Evolutionary conservation across 1,140 invertebrate species (phyloP).

Genomic region (Trichonephila inaurata): DNA sequence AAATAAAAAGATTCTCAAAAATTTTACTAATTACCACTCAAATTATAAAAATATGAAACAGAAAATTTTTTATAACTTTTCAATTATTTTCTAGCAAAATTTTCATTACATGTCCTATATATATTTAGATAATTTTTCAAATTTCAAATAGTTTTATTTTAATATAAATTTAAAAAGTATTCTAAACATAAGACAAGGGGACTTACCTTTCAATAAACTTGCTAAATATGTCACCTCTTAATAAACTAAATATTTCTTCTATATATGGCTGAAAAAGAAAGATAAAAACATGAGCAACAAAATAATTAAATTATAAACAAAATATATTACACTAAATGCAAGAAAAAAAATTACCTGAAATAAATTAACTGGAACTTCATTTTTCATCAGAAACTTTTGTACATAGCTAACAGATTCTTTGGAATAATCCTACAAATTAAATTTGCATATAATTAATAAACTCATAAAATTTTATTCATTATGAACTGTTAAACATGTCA

Average conservation of each 20-base stretch:
- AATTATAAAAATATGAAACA: too few relatives aligned
- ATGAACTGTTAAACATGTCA: too few relatives aligned
- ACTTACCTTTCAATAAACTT: constrained; percentile 97
- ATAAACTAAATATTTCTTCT: constrained; percentile 98
- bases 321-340: neutral
- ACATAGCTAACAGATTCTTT: constrained; percentile 97
- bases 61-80: too few relatives aligned
- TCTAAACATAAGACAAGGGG: neutral
- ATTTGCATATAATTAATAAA: neutral
- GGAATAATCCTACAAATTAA: constrained; percentile 94
- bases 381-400: constrained; percentile 98
- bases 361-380: constrained; percentile 96
- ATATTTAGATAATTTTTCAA: too few relatives aligned
- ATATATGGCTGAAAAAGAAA: constrained; percentile 93
- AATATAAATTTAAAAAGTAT: too few relatives aligned
- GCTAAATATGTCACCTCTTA: constrained; percentile 97
- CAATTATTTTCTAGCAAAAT: too few relatives aligned
- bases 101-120: too few relatives aligned
- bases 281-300: neutral
- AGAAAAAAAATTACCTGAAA: constrained; percentile 91
- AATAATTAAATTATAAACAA: neutral
- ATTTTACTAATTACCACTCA: too few relatives aligned
- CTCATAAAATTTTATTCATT: too few relatives aligned
- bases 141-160: too few relatives aligned
- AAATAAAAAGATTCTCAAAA: too few relatives aligned